These are phyloP conservation scores for Amblyornis subalaris DNA, from an alignment of 2,113 vertebrate genomes.

Conservation along the genomic window DNA sequence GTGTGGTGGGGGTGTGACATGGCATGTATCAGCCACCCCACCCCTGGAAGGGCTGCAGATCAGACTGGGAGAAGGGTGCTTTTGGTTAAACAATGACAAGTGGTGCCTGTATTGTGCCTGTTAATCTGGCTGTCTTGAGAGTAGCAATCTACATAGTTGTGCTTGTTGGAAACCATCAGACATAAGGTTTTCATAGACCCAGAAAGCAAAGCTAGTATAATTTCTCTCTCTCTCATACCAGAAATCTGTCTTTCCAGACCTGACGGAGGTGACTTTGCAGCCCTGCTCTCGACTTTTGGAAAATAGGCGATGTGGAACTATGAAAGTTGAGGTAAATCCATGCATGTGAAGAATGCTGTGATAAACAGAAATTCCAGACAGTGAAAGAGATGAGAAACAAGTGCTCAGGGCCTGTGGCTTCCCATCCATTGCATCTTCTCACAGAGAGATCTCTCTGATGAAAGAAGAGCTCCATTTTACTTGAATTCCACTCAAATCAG, in stretches of 20 bases:
- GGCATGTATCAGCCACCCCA: not conserved
- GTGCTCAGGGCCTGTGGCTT: not conserved
- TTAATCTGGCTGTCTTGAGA: not conserved
- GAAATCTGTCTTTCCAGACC: not conserved
- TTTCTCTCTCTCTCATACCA: not conserved
- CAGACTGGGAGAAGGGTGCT: not conserved
- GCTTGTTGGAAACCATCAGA: not conserved
- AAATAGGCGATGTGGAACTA: not conserved
- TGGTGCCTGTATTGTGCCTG: not conserved
- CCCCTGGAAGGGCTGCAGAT: not conserved
- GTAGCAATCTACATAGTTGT: not conserved
- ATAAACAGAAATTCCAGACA: not conserved
- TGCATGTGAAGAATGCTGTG: not conserved
- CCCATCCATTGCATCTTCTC: not conserved
- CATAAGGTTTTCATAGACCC: not conserved
- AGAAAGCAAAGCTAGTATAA: not conserved
- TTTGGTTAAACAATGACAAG: not conserved
- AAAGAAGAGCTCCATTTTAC: not conserved
- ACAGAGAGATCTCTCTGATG: not conserved
- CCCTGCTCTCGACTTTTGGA: not conserved
- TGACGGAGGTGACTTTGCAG: not conserved
- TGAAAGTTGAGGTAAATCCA: not conserved
- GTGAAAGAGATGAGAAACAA: not conserved
- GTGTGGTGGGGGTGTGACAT: not conserved
- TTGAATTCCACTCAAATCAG: not conserved